phyloP scores from a whole-genome alignment of 2,888 invertebrate species.

The Scaptomyza polygonia region DNA sequence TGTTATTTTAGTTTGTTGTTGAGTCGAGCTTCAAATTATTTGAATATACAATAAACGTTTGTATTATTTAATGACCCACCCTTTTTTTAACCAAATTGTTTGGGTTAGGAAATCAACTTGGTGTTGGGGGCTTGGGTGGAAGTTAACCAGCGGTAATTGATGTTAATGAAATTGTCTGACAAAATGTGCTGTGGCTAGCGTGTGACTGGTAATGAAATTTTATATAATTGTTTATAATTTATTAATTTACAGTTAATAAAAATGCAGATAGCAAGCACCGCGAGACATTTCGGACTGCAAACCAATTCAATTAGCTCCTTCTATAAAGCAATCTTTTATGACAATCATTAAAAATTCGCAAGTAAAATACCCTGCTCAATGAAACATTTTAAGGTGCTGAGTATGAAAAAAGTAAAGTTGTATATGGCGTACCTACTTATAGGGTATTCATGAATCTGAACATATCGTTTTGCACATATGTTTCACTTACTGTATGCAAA shows the following conservation, averaged over 20 bases:
- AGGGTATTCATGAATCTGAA: background rate
- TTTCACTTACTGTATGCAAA: slow-evolving; percentile 20
- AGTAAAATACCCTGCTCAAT: slow-evolving; percentile 5
- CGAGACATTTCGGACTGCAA: slow-evolving; percentile 35
- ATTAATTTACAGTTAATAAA: slow-evolving; percentile 66
- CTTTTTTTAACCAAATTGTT: slow-evolving; percentile 58
- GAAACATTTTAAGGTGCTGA: background rate
- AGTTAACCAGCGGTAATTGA: slow-evolving; percentile 46
- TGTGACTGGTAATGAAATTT: slow-evolving; percentile 59
- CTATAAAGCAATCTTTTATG: slow-evolving; percentile 1
- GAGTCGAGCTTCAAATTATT: slow-evolving; percentile 31
- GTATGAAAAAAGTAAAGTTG: too few species aligned
- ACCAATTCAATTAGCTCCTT: slow-evolving; percentile 50
- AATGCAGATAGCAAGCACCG: slow-evolving; percentile 38
- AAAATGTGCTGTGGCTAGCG: slow-evolving; percentile 51
- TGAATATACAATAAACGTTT: slow-evolving; percentile 22
- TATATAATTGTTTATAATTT: slow-evolving; percentile 64
- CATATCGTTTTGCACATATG: background rate
- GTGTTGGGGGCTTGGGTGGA: background rate
- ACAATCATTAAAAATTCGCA: background rate
- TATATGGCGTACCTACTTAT: background rate
- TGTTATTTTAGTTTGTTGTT: slow-evolving; percentile 9
- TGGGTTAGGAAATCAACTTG: slow-evolving; percentile 45
- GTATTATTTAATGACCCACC: slow-evolving; percentile 15
- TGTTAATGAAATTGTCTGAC: slow-evolving; percentile 66